A percentile compares a stretch with the other conserved stretches of the same genome.
phyloP scores from a whole-genome alignment of 2,888 invertebrate species.

The Stenurella melanura region DNA sequence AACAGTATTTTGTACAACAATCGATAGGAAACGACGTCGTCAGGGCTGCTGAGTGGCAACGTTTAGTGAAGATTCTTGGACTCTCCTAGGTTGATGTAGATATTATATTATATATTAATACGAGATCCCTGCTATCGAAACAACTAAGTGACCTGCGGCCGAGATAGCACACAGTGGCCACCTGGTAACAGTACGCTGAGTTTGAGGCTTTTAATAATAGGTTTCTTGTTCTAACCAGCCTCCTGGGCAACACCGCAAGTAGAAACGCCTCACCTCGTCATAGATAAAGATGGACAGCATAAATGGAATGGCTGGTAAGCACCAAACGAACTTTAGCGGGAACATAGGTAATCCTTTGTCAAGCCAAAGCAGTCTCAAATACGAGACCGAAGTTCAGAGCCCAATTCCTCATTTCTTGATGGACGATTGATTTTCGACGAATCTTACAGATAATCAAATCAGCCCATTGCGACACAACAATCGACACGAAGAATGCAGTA shows the following conservation, averaged over 20 bases:
- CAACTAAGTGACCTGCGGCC: conserved; percentile 61
- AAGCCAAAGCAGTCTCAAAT: conserved; percentile 95
- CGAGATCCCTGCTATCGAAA: conserved; percentile 71
- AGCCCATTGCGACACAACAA: conserved; percentile 98
- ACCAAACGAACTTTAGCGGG: conserved; percentile 93
- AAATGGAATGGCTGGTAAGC: conserved; percentile 98
- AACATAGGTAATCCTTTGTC: conserved; percentile 96
- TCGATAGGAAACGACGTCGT: conserved; percentile 71
- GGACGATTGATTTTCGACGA: conserved; percentile 95
- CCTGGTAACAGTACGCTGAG: conserved; percentile 67
- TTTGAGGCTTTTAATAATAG: conserved; percentile 84
- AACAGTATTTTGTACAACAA: conserved; percentile 72
- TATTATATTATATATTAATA: conserved; percentile 53
- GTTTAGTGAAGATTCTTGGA: conserved; percentile 45
- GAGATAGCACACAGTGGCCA: conserved; percentile 57
- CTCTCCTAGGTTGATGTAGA: conserved; percentile 27
- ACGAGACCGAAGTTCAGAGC: conserved; percentile 96
- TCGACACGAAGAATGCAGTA: conserved; percentile 98
- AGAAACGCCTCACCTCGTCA: conserved; percentile 98
- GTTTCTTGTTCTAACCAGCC: conserved; percentile 99
- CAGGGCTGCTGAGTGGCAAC: conserved; percentile 48
- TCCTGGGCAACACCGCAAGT: conserved; percentile 97
- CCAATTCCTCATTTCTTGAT: conserved; percentile 99
- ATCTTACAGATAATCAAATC: conserved; percentile 99
- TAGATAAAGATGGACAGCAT: conserved; percentile 99